Conservation (phyloP, 2,888 invertebrate species). For the Napeogenes sylphis region DNA sequence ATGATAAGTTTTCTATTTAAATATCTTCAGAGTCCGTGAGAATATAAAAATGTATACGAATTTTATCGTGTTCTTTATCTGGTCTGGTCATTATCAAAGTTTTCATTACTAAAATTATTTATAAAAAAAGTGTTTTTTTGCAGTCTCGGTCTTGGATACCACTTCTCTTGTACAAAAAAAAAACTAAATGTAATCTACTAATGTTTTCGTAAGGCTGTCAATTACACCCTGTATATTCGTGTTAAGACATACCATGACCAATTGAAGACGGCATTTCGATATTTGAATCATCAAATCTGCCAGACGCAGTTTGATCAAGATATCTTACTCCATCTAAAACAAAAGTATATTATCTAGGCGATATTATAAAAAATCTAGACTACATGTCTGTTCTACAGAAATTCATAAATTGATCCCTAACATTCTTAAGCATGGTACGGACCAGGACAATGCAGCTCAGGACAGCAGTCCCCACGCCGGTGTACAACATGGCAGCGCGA, state of each 20-base stretch:
- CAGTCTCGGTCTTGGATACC: too few relatives aligned
- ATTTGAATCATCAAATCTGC: constrained; percentile 42
- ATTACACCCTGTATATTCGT: neutral
- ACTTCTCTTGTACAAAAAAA: too few relatives aligned
- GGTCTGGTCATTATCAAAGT: too few relatives aligned
- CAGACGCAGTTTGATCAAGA: constrained; percentile 48
- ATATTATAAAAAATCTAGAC: neutral
- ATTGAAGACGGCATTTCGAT: constrained; percentile 36
- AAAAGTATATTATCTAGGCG: neutral
- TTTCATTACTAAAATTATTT: too few relatives aligned
- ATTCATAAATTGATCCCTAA: neutral
- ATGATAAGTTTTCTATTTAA: too few relatives aligned
- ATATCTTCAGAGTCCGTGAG: too few relatives aligned
- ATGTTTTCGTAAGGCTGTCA: neutral
- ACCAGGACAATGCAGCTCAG: constrained; percentile 86
- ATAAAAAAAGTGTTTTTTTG: too few relatives aligned
- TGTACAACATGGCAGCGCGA: constrained; percentile 84
- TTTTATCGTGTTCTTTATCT: too few relatives aligned
- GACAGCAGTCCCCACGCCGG: constrained; percentile 84
- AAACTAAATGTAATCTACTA: too few relatives aligned
- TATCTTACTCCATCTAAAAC: constrained; percentile 52
- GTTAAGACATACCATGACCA: constrained; percentile 44
- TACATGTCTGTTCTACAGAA: neutral
- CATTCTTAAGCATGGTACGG: constrained; percentile 22
- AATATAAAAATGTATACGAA: too few relatives aligned